phyloP scores from a whole-genome alignment of 2,888 invertebrate genomes.

The Rhamnusium bicolor region DNA sequence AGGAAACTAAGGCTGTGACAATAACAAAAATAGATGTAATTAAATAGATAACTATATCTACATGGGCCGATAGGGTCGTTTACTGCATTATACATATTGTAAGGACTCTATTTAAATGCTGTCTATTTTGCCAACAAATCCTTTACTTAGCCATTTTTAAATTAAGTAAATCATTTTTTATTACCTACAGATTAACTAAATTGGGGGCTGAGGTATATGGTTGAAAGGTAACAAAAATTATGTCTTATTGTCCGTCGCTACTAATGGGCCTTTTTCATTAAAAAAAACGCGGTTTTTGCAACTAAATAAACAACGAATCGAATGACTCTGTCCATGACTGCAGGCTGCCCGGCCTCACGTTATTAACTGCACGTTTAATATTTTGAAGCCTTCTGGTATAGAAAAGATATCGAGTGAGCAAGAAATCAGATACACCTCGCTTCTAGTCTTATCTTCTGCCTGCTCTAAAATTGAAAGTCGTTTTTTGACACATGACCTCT shows the following conservation, averaged over 20 bases:
- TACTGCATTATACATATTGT: not conserved
- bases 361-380: too few species aligned
- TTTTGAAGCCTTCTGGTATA: too few species aligned
- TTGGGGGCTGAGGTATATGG: not conserved
- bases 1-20: conserved; percentile 8
- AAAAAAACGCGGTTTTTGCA: too few species aligned
- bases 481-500: too few species aligned
- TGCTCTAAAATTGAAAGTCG: too few species aligned
- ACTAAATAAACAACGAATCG: too few species aligned
- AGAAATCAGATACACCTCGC: too few species aligned
- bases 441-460: too few species aligned
- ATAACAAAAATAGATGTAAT: not conserved
- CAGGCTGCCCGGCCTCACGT: too few species aligned
- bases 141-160: not conserved
- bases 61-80: not conserved
- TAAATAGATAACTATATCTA: not conserved
- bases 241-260: not conserved
- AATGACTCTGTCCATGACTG: too few species aligned
- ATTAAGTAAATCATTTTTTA: not conserved
- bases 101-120: not conserved
- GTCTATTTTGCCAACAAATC: not conserved
- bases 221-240: not conserved
- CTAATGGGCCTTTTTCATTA: not conserved
- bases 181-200: not conserved
- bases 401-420: too few species aligned